Evolutionary conservation across 1,140 invertebrate species (phyloP), one percentile per base, ranked within the genome.

Genomic region (Acromyrmex echinatior): DNA sequence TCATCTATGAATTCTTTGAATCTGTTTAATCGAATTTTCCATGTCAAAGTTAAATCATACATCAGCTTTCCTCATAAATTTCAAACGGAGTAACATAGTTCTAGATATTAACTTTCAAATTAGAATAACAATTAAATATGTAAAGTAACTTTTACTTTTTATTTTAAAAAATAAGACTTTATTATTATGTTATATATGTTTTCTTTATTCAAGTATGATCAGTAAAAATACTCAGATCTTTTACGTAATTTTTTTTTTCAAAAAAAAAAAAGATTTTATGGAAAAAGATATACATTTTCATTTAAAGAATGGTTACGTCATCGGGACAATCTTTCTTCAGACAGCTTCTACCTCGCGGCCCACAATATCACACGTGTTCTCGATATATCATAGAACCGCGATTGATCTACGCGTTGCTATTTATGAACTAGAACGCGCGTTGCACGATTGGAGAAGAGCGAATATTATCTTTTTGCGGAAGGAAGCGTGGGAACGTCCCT

Each of bases 321-420:
- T 56, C 5, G 28, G 10, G 28, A 56, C n/a, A 70, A 56, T 70
- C 39, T 53, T 65, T 70, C 35, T 81, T 25, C 28, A 10, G 21
- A 70, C n/a, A n/a, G 18, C 12, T 63, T 56, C 49, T 58, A 53
- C 4, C 0, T 81, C 49, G 9, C 14, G 21, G 39, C n/a, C 10
- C 39, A 63, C 31, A 68, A 53, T 25, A 81, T 70, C 49, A 25
- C 68, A 68, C 18, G 53, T 82, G 39, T 63, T 25, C 28, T 49
- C 49, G 49, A 81, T 81, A 49, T 78, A 81, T 81, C 78, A 81
- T 81, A 84, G 68, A 74, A 74, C 53, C 28, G 56, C 70, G 80
- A 63, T 60, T 84, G 70, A 84, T 84, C 56, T 84, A 49, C 18
- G 28, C n/a, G 78, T 25, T 35, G 78, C 70, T 84, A 84, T 84